phyloP scores from a whole-genome alignment of 2,888 invertebrate species.

The Sclerodermus sp. region DNA sequence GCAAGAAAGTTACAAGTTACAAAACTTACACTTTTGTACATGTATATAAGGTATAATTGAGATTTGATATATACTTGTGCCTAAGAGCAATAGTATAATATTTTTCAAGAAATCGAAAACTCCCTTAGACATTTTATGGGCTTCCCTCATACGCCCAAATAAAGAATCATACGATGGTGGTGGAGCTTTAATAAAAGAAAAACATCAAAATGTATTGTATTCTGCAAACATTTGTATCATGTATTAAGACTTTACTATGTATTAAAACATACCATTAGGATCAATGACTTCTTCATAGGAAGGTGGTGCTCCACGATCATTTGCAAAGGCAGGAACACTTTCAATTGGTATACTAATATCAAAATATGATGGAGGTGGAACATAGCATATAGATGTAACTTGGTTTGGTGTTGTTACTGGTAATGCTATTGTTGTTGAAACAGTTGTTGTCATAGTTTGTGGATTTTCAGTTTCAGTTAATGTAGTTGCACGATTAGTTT shows the following conservation, averaged over 20 bases:
- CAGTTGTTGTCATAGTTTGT: too few relatives aligned
- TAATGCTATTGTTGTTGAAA: too few relatives aligned
- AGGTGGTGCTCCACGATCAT: constrained; percentile 62
- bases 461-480: too few relatives aligned
- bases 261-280: constrained; percentile 60
- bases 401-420: too few relatives aligned
- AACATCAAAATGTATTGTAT: constrained; percentile 56
- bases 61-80: constrained; percentile 60
- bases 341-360: constrained; percentile 42
- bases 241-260: neutral
- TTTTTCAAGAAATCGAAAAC: constrained; percentile 66
- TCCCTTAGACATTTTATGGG: constrained; percentile 64
- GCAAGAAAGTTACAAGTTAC: constrained; percentile 36
- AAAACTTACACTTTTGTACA: neutral
- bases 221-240: neutral
- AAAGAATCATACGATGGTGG: constrained; percentile 71
- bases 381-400: constrained; percentile 36
- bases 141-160: constrained; percentile 67
- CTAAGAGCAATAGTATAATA: constrained; percentile 63
- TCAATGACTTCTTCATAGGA: constrained; percentile 67
- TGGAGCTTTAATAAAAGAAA: constrained; percentile 58
- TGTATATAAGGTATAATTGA: neutral
- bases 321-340: constrained; percentile 35
- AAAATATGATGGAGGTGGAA: constrained; percentile 47
- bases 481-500: too few relatives aligned